phyloP scores from a whole-genome alignment of 2,888 invertebrate genomes.

The Dasypolia templi region DNA sequence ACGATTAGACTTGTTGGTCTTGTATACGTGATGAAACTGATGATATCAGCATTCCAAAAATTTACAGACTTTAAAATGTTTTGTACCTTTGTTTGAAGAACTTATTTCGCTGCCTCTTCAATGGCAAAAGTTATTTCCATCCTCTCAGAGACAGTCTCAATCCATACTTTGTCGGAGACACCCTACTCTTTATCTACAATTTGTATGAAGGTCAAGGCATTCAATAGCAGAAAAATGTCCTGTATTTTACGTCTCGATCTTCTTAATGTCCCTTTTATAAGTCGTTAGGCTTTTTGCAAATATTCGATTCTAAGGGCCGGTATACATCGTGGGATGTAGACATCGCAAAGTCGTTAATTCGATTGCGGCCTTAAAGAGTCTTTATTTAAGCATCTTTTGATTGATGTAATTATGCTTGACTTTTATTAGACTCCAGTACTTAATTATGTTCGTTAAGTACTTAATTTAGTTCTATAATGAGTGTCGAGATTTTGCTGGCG shows the following conservation, averaged over 20 bases:
- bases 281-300: conserved; percentile 66
- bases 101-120: background rate
- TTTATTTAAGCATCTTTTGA: conserved; percentile 39
- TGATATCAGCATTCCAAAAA: background rate
- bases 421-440: conserved; percentile 39
- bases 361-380: conserved; percentile 38
- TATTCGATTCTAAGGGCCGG: conserved; percentile 56
- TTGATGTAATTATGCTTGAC: conserved; percentile 54
- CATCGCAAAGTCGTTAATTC: conserved; percentile 42
- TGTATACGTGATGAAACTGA: background rate
- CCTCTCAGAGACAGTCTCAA: background rate
- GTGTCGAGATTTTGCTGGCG: conserved; percentile 5
- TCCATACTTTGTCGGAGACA: conserved; percentile 32
- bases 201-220: conserved; percentile 74
- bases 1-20: background rate
- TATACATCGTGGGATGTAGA: conserved; percentile 21
- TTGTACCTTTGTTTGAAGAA: no score
- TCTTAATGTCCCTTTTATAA: conserved; percentile 70
- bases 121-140: background rate
- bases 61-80: no score
- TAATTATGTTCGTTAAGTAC: conserved; percentile 26
- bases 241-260: conserved; percentile 68
- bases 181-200: conserved; percentile 69
- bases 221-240: conserved; percentile 73
- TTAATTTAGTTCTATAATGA: conserved; percentile 34